Conservation (phyloP, 1,140 invertebrate genomes). For the Notospermus geniculatus region DNA sequence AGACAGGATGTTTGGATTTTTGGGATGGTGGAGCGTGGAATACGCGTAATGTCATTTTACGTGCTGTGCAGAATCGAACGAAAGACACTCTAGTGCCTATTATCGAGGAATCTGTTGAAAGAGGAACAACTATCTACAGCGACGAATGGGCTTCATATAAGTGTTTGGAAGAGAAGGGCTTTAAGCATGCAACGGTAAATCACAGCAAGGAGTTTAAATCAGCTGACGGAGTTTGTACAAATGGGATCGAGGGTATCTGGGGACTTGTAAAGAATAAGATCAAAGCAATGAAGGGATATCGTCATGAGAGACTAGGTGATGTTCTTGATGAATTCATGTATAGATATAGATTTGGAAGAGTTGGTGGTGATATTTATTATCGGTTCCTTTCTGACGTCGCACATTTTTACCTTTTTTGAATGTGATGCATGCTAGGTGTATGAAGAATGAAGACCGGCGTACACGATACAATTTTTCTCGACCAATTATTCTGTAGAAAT, state of each 20-base stretch:
- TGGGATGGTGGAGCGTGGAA: background rate
- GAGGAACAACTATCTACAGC: background rate
- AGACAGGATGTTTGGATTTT: background rate
- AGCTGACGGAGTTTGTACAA: background rate
- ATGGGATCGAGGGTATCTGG: background rate
- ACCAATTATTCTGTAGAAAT: no score
- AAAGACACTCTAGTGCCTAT: background rate
- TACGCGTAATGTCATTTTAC: background rate
- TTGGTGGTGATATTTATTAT: background rate
- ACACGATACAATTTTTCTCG: no score
- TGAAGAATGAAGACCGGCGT: no score
- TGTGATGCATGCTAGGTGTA: no score
- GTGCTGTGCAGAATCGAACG: background rate
- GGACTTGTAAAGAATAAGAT: background rate
- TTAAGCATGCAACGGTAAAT: background rate
- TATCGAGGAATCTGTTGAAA: background rate
- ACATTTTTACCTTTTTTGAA: no score
- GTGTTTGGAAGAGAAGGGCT: no score
- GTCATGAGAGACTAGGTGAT: background rate
- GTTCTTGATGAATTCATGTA: background rate
- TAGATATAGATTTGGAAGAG: background rate
- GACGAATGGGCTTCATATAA: no score
- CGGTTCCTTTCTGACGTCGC: background rate
- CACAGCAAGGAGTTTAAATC: background rate
- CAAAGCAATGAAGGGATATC: background rate